phyloP scores from a whole-genome alignment of 2,888 invertebrate genomes.

The Agrochola macilenta region DNA sequence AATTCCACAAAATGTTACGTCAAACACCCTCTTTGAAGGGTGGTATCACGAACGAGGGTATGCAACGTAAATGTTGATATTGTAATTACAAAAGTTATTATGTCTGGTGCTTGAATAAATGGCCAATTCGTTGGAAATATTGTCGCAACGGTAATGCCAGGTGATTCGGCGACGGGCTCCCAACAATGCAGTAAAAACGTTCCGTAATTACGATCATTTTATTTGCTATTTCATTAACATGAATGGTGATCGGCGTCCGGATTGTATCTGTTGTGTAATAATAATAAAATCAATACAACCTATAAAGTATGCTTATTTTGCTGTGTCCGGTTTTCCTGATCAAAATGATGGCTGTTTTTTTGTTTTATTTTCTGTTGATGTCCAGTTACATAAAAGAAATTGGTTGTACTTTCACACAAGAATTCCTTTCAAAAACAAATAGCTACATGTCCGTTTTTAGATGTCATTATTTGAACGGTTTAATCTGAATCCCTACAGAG shows the following conservation, averaged over 20 bases:
- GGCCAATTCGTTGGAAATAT: constrained; percentile 88
- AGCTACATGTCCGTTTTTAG: not conserved
- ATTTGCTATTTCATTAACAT: constrained; percentile 88
- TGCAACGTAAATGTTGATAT: constrained; percentile 78
- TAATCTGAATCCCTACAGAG: no score
- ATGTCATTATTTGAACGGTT: not conserved
- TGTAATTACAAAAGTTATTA: constrained; percentile 87
- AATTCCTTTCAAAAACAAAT: no score
- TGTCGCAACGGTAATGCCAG: constrained; percentile 87
- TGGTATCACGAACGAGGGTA: constrained; percentile 57
- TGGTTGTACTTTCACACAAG: not conserved
- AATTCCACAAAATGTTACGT: constrained; percentile 25
- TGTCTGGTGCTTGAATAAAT: constrained; percentile 85
- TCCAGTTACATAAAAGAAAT: not conserved
- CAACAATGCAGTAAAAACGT: constrained; percentile 88
- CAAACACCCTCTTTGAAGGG: constrained; percentile 25
- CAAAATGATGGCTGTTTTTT: not conserved
- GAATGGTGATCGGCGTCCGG: constrained; percentile 82
- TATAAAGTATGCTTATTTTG: constrained; percentile 54
- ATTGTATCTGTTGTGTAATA: constrained; percentile 72
- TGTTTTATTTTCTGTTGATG: constrained; percentile 11
- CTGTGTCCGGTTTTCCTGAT: constrained; percentile 3
- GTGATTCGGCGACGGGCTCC: constrained; percentile 83
- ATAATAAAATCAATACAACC: constrained; percentile 72
- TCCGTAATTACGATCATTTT: constrained; percentile 88